Percentiles rank a stretch among this genome's conserved stretches.
phyloP scores from a whole-genome alignment of 2,113 vertebrate genomes.

The Coturnix japonica region DNA sequence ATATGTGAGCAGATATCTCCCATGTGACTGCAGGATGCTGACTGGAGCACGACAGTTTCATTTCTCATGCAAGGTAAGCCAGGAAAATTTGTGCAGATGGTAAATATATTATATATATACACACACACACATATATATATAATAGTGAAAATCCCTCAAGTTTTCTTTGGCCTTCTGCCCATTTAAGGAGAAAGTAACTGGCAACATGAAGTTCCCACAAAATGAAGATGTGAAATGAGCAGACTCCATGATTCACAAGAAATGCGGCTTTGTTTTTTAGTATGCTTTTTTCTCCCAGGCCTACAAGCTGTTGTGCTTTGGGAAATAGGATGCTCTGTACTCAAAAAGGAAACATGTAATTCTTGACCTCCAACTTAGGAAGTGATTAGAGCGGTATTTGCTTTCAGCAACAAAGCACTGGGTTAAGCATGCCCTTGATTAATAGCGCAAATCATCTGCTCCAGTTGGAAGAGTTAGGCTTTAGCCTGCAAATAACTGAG shows the following conservation, averaged over 20 bases:
- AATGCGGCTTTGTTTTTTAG: not conserved
- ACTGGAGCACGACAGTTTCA: not conserved
- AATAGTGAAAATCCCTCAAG: not conserved
- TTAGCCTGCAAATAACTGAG: not conserved
- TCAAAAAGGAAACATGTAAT: not conserved
- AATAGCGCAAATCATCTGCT: not conserved
- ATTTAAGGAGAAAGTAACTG: slow-evolving; percentile 3
- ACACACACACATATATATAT: not conserved
- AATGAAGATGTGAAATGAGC: not conserved
- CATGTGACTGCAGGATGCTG: not conserved
- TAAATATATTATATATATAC: not conserved
- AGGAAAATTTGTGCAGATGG: not conserved
- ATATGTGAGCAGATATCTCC: not conserved
- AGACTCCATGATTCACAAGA: not conserved
- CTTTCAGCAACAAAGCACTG: not conserved
- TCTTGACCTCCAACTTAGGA: slow-evolving; percentile 9
- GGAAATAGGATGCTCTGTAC: slow-evolving; percentile 1
- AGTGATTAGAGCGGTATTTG: not conserved
- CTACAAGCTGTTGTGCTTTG: not conserved
- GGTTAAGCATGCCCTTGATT: not conserved
- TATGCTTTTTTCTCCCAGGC: not conserved
- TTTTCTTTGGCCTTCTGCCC: not conserved
- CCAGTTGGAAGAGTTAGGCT: not conserved
- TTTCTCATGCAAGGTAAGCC: not conserved
- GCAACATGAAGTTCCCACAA: not conserved